Evolutionary conservation across 2,113 vertebrate species (phyloP).

Genomic region (Trematomus loennbergii): DNA sequence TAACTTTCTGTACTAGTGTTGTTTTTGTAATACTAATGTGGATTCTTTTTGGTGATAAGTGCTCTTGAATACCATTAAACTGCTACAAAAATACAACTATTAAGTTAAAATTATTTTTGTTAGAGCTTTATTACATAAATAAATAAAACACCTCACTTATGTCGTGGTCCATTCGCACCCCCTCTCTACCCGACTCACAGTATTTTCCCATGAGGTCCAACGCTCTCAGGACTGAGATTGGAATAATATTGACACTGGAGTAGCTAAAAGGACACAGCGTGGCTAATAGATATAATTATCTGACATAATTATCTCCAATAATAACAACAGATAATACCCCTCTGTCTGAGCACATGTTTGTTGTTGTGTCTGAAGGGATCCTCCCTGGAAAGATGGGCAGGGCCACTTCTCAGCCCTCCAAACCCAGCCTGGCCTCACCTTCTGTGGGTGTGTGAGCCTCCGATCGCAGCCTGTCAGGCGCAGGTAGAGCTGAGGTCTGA

Average conservation of each 20-base stretch:
- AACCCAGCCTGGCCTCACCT: conserved; percentile 52
- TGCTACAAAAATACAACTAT: background rate
- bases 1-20: too few species aligned
- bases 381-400: conserved; percentile 71
- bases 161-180: background rate
- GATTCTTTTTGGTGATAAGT: background rate
- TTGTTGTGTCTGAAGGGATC: conserved; percentile 69
- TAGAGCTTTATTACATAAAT: background rate
- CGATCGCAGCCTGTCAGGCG: conserved; percentile 30
- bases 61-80: background rate
- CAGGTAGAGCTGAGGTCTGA: conserved; percentile 47
- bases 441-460: conserved; percentile 49
- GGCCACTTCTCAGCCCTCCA: conserved; percentile 13
- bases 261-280: conserved; percentile 51
- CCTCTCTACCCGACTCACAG: conserved; percentile 8
- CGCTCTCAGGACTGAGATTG: conserved; percentile 42
- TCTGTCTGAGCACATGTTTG: conserved; percentile 70
- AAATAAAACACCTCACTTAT: conserved; percentile 11
- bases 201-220: conserved; percentile 53
- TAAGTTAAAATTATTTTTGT: conserved; percentile 10
- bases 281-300: conserved; percentile 77
- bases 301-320: conserved; percentile 70
- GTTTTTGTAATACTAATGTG: background rate
- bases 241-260: conserved; percentile 79
- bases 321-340: conserved; percentile 69